Percentiles rank a stretch among this genome's conserved stretches.
These are phyloP conservation scores for Garrulus glandarius DNA, from an alignment of 2,797 vertebrate species.

Conservation along the genomic window DNA sequence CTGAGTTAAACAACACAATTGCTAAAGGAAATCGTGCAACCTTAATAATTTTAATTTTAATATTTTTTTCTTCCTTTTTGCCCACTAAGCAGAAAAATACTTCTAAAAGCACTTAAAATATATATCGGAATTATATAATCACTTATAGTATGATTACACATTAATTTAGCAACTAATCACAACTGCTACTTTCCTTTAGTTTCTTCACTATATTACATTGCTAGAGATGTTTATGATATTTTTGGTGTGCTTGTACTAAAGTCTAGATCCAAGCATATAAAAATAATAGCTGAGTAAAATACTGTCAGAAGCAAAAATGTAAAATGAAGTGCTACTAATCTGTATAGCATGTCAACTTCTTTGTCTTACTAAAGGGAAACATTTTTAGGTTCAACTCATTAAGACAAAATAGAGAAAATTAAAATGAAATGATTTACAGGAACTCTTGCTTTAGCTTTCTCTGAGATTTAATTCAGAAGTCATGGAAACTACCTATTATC, in stretches of 20 bases:
- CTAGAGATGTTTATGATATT: constrained; percentile 3
- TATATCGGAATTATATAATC: constrained; percentile 10
- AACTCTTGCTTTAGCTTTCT: constrained; percentile 80
- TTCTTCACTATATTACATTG: neutral
- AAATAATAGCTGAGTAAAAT: constrained; percentile 17
- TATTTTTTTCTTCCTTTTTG: constrained; percentile 70
- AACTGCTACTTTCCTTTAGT: constrained; percentile 44
- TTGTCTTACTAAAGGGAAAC: constrained; percentile 41
- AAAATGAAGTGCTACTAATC: constrained; percentile 5
- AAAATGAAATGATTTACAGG: constrained; percentile 77
- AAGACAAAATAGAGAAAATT: constrained; percentile 41
- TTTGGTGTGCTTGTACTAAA: neutral
- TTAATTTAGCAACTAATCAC: constrained; percentile 67
- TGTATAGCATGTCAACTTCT: neutral
- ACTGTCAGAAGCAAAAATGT: constrained; percentile 12
- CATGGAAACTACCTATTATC: constrained; percentile 99
- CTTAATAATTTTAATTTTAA: constrained; percentile 70
- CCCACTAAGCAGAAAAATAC: constrained; percentile 28
- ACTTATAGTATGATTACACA: constrained; percentile 58
- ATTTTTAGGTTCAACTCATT: constrained; percentile 40
- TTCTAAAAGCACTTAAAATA: constrained; percentile 51
- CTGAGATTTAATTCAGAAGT: constrained; percentile 94
- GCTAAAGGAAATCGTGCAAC: constrained; percentile 31
- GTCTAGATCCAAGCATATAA: neutral
- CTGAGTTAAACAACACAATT: constrained; percentile 62